Evolutionary conservation across 2,113 vertebrate genomes (phyloP).

Genomic region (Passerina amoena): DNA sequence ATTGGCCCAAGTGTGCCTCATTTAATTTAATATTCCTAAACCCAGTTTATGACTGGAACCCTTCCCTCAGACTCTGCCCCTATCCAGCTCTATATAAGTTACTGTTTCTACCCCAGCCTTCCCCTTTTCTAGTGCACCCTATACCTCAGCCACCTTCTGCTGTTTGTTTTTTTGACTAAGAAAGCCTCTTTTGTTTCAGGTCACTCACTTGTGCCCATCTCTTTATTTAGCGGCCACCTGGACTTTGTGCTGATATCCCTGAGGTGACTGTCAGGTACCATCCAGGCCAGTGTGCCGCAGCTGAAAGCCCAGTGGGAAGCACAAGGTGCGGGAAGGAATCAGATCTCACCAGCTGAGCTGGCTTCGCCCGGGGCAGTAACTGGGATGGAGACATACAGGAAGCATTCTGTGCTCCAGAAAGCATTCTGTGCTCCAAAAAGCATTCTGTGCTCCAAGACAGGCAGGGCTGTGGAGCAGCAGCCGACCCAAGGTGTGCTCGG

Average conservation of each 20-base stretch:
- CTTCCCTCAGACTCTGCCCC: not conserved
- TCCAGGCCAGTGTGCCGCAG: not conserved
- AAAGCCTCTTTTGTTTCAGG: not conserved
- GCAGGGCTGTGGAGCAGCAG: not conserved
- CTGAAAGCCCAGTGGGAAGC: not conserved
- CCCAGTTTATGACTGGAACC: not conserved
- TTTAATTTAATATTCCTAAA: not conserved
- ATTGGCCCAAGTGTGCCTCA: not conserved
- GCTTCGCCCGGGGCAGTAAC: not conserved
- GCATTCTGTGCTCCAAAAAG: not conserved
- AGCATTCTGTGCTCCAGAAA: not conserved
- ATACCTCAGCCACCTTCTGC: not conserved
- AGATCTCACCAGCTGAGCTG: not conserved
- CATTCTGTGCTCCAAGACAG: not conserved
- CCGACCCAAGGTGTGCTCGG: not conserved
- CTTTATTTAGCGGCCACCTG: not conserved
- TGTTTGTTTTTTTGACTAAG: not conserved
- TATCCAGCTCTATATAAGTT: not conserved
- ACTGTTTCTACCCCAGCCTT: not conserved
- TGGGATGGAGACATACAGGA: not conserved
- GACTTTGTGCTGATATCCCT: not conserved
- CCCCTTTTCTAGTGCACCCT: not conserved
- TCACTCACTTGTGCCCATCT: not conserved
- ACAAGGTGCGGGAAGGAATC: not conserved
- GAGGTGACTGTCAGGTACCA: not conserved